These are phyloP conservation scores for Drosophila sechellia DNA, from an alignment of 1,140 invertebrate species.

Conservation along the genomic window DNA sequence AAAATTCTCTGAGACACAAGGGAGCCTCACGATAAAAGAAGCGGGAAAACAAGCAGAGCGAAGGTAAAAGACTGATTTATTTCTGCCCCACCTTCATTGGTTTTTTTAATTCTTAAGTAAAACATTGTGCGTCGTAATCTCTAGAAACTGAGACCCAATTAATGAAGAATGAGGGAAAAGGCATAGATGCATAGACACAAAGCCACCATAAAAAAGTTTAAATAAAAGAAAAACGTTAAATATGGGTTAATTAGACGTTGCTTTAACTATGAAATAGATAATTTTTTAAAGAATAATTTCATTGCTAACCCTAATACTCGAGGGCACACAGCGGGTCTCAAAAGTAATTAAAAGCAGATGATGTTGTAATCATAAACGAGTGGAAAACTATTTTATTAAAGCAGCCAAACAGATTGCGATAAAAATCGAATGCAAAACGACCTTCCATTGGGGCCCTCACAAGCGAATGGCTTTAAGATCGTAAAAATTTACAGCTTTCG, in stretches of 20 bases:
- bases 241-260: not conserved
- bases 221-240: not conserved
- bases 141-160: constrained; percentile 32
- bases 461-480: constrained; percentile 18
- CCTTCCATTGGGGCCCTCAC: not conserved
- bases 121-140: constrained; percentile 17
- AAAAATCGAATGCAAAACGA: constrained; percentile 7
- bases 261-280: too few species aligned
- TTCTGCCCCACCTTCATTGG: not conserved
- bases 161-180: constrained; percentile 14
- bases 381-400: constrained; percentile 61
- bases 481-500: constrained; percentile 75
- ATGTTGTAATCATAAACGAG: constrained; percentile 52
- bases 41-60: constrained; percentile 29
- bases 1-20: constrained; percentile 5
- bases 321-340: not conserved
- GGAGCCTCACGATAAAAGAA: constrained; percentile 28
- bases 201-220: constrained; percentile 6
- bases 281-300: not conserved
- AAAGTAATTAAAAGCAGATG: constrained; percentile 59
- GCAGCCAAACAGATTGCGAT: constrained; percentile 9
- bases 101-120: constrained; percentile 8
- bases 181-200: constrained; percentile 10
- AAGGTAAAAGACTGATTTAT: constrained; percentile 31
- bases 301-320: not conserved